A percentile compares a stretch with the other conserved stretches of the same genome.
phyloP scores from a whole-genome alignment of 2,888 invertebrate species.

The Agrochola lychnidis region DNA sequence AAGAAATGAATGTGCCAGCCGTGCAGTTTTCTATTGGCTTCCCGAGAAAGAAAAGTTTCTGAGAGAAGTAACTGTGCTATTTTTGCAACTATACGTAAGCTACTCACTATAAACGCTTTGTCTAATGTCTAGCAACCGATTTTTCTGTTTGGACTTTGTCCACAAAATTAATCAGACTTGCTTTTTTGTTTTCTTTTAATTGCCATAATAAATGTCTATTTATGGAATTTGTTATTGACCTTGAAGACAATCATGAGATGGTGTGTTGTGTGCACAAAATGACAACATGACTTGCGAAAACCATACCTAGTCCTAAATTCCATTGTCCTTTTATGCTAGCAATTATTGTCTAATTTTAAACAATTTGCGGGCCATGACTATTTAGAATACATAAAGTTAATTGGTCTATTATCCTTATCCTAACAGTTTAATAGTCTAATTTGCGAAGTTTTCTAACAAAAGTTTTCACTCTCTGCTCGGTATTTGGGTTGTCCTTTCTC shows the following conservation, averaged over 20 bases:
- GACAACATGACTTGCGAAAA: background rate
- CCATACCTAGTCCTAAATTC: background rate
- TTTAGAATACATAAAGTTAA: conserved; percentile 10
- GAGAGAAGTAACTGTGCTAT: background rate
- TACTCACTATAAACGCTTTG: background rate
- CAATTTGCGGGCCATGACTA: background rate
- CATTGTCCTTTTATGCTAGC: background rate
- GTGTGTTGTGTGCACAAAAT: background rate
- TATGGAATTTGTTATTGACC: background rate
- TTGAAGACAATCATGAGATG: background rate
- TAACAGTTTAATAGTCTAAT: conserved; percentile 16
- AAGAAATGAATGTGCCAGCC: conserved; percentile 24
- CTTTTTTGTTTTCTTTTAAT: background rate
- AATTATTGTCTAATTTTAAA: background rate
- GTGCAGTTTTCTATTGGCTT: conserved; percentile 27
- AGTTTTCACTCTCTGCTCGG: conserved; percentile 32
- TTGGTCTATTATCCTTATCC: background rate
- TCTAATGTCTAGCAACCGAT: background rate
- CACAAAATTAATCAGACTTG: background rate
- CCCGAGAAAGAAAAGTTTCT: conserved; percentile 31
- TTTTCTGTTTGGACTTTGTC: conserved; percentile 12
- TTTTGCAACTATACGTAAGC: background rate
- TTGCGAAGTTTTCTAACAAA: conserved; percentile 14
- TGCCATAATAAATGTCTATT: background rate
- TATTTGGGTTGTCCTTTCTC: conserved; percentile 38